These are phyloP conservation scores for Drosophila falleni DNA, from an alignment of 2,888 invertebrate genomes.

Conservation along the genomic window DNA sequence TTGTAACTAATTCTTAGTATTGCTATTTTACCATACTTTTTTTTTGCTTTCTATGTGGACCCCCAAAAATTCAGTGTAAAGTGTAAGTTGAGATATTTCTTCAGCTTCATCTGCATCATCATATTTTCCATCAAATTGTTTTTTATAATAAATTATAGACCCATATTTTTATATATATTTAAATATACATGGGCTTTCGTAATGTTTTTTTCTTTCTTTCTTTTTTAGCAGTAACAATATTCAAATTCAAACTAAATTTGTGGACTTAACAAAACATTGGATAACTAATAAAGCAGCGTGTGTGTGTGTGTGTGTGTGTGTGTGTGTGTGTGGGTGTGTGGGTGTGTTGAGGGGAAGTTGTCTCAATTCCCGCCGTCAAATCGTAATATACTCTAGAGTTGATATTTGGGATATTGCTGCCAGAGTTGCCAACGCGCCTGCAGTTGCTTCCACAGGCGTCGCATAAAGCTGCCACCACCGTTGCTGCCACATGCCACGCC, in stretches of 20 bases:
- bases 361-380: slow-evolving; percentile 37
- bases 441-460: slow-evolving; percentile 78
- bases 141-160: slow-evolving; percentile 19
- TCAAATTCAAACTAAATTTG: slow-evolving; percentile 35
- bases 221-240: slow-evolving; percentile 15
- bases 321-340: slow-evolving; percentile 1
- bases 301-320: no score
- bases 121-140: no score
- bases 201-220: slow-evolving; percentile 2
- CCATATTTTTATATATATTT: slow-evolving; percentile 6
- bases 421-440: slow-evolving; percentile 74
- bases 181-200: not conserved
- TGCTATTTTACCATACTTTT: slow-evolving; percentile 30
- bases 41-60: not conserved
- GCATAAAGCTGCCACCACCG: slow-evolving; percentile 35
- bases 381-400: slow-evolving; percentile 47
- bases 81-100: slow-evolving; percentile 51
- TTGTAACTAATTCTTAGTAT: slow-evolving; percentile 47
- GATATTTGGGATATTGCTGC: slow-evolving; percentile 69
- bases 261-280: slow-evolving; percentile 24
- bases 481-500: slow-evolving; percentile 59
- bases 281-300: slow-evolving; percentile 43
- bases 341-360: slow-evolving; percentile 36
- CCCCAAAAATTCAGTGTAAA: slow-evolving; percentile 33
- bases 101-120: not conserved